Base-by-base conservation (phyloP, 2,888 invertebrate genomes). In the Hypomecis punctinalis region DNA sequence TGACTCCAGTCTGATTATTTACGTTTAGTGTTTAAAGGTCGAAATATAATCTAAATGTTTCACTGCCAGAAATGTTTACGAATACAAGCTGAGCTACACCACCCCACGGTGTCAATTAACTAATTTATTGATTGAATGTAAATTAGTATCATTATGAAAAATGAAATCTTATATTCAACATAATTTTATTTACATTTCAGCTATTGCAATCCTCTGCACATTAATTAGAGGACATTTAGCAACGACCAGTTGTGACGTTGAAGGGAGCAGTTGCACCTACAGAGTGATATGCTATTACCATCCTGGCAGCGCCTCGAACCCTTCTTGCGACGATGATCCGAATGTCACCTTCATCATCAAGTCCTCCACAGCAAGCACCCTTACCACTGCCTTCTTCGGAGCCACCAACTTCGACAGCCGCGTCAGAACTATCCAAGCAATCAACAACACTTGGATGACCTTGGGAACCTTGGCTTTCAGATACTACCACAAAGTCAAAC, bases 391-490 rank as follows among this genome's bases (percentile, higher is more conserved):
- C 0, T 89, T 84, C 71, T 92, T 92, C 52, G 81, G 86, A 3
- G 62, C 86, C 5, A 92, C 91, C 0, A 91, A 91, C 68, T 92
- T 91, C 23, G 91, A 91, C 63, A 73, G 78, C 1, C 77, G 84
- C 63, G 89, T 92, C n/a, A 80, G 83, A 43, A 71, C 64, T 57
- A 76, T 92, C 8, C 75, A 68, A 62, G 86, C 80, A 0, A 13
- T 55, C 1, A 61, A 70, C 36, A 90, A 88, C 65, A 61, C 55
- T 1, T 91, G 90, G 90, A 51, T 23, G 0, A 68, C 56, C 0
- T 77, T 92, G 13, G 80, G 83, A 10, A 49, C 70, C 4, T 58
- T 73, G 7, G 69, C 81, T 3, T 85, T 91, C 51, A 80, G 82
- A 64, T 91, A 87, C 66, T 91, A 85, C 62, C 23, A 78, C 0